Base-by-base conservation (phyloP, 1,140 invertebrate genomes). In the Bombus balteatus region DNA sequence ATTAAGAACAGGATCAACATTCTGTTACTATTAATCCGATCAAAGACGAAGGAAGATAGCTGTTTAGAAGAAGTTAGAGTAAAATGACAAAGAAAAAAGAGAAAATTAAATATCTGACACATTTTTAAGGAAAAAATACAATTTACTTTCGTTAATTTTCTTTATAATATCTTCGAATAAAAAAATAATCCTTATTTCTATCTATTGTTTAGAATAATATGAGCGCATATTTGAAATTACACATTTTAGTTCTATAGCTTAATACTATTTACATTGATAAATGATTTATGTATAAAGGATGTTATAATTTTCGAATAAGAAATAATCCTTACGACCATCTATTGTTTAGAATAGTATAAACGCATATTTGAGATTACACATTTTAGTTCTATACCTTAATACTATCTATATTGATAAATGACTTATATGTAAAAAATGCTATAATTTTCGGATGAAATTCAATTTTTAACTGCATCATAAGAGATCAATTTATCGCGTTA, bases 1-100 rank as follows among this genome's bases (percentile, higher is more conserved):
- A 68, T 77, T 68, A 74, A 66, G 34, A 76, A 66, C 22, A 47
- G 43, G 28, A 66, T 75, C 43, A 25, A 53, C 81, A 13, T 68
- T 15, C n/a, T 41, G 10, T 8, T 66, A 1, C 13, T 32, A 82
- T 65, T 47, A 76, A 83, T 83, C 12, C 28, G 47, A 68, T 83
- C 39, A 76, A 83, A 77, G n/a, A 22, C 37, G 15, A 68, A 39
- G 15, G 15, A 47, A 65, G 25, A 34, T 62, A 81, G 62, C n/a
- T 43, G n/a, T 18, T 43, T 25, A 62, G 18, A 8, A 25, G 28
- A 28, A 73, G 28, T 2, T 37, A 0, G 13, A 43, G 39, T 18
- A 10, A 47, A n/a, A 18, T 12, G 9, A 25, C 28, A 47, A n/a
- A 68, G 70, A 41, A 72, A 18, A 37, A 78, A 66, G 18, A 32